Evolutionary conservation across 2,888 invertebrate genomes (phyloP).

Genomic region (Caenorhabditis macrosperma): DNA sequence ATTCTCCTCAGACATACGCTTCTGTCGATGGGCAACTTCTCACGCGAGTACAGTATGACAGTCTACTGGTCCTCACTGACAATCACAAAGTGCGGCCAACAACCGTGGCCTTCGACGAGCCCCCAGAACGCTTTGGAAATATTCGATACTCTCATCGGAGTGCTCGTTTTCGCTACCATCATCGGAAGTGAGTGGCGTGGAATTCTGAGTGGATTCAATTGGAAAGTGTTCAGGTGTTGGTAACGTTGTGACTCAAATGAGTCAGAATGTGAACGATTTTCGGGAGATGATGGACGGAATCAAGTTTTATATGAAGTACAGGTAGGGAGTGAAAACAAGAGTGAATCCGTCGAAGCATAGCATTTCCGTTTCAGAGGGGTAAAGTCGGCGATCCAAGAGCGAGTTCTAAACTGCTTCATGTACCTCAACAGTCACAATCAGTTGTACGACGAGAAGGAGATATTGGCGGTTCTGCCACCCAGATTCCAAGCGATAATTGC

Average conservation of each 20-base stretch:
- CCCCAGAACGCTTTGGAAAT: slow-evolving; percentile 77
- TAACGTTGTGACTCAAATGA: slow-evolving; percentile 74
- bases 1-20: slow-evolving; percentile 11
- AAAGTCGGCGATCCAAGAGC: slow-evolving; percentile 68
- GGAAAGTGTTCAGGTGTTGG: slow-evolving; percentile 20
- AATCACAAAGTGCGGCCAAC: slow-evolving; percentile 78
- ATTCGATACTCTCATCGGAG: slow-evolving; percentile 76
- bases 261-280: slow-evolving; percentile 68
- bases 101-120: slow-evolving; percentile 76
- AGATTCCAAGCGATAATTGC: slow-evolving; percentile 72
- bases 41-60: slow-evolving; percentile 77
- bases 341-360: too few species aligned
- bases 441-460: slow-evolving; percentile 68
- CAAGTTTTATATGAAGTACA: slow-evolving; percentile 54
- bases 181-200: slow-evolving; percentile 73
- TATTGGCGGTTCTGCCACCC: slow-evolving; percentile 72
- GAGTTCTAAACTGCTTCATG: slow-evolving; percentile 74
- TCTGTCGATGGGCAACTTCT: slow-evolving; percentile 71
- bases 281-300: slow-evolving; percentile 77
- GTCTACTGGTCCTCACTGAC: slow-evolving; percentile 79
- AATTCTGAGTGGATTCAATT: not conserved
- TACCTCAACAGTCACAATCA: slow-evolving; percentile 72
- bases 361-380: slow-evolving; percentile 74
- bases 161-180: slow-evolving; percentile 78
- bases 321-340: too few species aligned